A percentile compares a stretch with the other conserved stretches of the same genome.
Conservation (phyloP, 2,888 invertebrate genomes). For the Acleris holmiana region DNA sequence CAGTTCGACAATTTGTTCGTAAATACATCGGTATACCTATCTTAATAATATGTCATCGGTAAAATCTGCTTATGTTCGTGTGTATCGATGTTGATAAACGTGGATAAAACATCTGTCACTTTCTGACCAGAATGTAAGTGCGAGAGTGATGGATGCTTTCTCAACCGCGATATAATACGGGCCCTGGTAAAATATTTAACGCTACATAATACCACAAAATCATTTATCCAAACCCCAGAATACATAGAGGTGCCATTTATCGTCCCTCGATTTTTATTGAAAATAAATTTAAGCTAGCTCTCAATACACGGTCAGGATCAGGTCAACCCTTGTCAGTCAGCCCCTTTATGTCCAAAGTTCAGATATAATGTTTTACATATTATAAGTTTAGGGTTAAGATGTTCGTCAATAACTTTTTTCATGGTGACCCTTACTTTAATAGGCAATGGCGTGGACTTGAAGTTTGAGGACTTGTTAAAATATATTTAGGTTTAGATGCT, state of each 20-base stretch:
- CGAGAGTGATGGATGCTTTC: too few relatives aligned
- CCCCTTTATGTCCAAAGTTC: constrained; percentile 22
- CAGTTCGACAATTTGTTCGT: too few relatives aligned
- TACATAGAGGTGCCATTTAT: constrained; percentile 1
- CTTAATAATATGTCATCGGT: too few relatives aligned
- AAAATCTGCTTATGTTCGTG: too few relatives aligned
- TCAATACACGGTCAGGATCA: constrained; percentile 5
- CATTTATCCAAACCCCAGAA: constrained; percentile 4
- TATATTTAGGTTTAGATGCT: too few relatives aligned
- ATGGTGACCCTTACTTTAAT: not conserved
- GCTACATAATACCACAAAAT: not conserved
- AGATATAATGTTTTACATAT: constrained; percentile 34
- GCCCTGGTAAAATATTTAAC: not conserved
- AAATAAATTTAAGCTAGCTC: constrained; percentile 20
- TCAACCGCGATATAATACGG: too few relatives aligned
- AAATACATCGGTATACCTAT: too few relatives aligned
- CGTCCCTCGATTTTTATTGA: constrained; percentile 12
- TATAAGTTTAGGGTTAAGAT: constrained; percentile 25
- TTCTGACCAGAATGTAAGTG: too few relatives aligned
- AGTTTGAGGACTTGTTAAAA: too few relatives aligned
- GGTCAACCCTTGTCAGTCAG: constrained; percentile 27
- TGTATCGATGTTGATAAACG: too few relatives aligned
- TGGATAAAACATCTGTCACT: too few relatives aligned
- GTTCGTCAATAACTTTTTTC: constrained; percentile 14
- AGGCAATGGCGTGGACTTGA: not conserved